Percentiles rank a stretch among this genome's conserved stretches.
Conservation (phyloP, 2,888 invertebrate species). For the Stegophylla sp. region DNA sequence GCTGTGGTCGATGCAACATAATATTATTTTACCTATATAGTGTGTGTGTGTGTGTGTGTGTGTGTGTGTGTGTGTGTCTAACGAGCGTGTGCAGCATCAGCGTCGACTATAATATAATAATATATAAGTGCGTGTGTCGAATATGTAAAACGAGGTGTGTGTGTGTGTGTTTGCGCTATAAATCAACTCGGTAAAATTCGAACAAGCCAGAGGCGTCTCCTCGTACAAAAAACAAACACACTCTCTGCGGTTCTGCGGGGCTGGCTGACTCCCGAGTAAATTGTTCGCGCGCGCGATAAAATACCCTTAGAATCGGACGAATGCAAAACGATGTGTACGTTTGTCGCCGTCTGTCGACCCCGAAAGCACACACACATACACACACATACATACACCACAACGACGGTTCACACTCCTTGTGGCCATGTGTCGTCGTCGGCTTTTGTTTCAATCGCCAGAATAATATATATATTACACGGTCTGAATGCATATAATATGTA, state of each 20-base stretch:
- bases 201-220: neutral
- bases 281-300: neutral
- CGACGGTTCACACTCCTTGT: too few species aligned
- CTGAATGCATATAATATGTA: neutral
- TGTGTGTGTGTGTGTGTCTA: neutral
- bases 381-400: neutral
- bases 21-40: neutral
- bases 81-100: neutral
- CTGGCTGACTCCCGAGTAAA: neutral
- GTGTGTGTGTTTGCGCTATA: neutral
- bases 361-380: neutral
- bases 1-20: neutral
- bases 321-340: too few species aligned
- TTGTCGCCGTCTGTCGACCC: neutral
- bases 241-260: neutral
- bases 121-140: conserved; percentile 1
- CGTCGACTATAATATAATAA: too few species aligned
- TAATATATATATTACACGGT: neutral
- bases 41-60: too few species aligned
- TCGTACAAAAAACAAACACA: neutral
- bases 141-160: conserved; percentile 9
- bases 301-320: neutral
- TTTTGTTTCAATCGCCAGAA: neutral
- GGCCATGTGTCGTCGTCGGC: neutral
- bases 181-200: neutral